Conservation (phyloP, 2,113 vertebrate species). For the Oenanthe oenanthe region DNA sequence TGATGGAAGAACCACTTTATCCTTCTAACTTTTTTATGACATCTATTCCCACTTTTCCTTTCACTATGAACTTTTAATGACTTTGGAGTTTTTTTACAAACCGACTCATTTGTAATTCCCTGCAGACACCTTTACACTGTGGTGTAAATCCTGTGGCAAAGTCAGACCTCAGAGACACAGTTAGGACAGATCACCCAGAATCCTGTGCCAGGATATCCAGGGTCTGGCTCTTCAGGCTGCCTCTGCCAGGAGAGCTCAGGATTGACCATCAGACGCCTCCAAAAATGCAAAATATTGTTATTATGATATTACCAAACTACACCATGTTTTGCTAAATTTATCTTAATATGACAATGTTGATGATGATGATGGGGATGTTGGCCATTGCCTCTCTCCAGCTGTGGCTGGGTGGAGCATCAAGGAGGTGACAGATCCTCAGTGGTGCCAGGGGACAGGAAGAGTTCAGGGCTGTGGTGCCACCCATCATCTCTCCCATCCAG, state of each 20-base stretch:
- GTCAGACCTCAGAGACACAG: not conserved
- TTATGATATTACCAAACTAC: accelerated
- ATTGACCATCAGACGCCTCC: accelerated
- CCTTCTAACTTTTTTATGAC: conserved; percentile 38
- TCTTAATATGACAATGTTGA: not conserved
- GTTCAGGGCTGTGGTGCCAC: accelerated
- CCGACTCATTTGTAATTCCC: not conserved
- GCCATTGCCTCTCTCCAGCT: not conserved
- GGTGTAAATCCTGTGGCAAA: not conserved
- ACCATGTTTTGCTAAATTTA: too few species aligned
- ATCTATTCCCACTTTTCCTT: not conserved
- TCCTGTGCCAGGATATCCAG: accelerated
- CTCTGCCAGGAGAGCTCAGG: accelerated
- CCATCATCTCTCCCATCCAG: not conserved
- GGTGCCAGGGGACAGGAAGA: not conserved
- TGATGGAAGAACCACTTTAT: conserved; percentile 28
- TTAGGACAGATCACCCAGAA: not conserved
- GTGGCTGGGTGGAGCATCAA: accelerated
- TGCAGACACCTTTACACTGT: accelerated
- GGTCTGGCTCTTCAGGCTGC: not conserved
- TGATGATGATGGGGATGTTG: not conserved
- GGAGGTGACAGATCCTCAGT: not conserved
- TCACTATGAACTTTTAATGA: conserved; percentile 7
- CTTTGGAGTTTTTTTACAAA: not conserved
- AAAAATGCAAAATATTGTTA: not conserved